Base-by-base conservation (phyloP, 2,113 vertebrate species). In the Tetrax tetrax region DNA sequence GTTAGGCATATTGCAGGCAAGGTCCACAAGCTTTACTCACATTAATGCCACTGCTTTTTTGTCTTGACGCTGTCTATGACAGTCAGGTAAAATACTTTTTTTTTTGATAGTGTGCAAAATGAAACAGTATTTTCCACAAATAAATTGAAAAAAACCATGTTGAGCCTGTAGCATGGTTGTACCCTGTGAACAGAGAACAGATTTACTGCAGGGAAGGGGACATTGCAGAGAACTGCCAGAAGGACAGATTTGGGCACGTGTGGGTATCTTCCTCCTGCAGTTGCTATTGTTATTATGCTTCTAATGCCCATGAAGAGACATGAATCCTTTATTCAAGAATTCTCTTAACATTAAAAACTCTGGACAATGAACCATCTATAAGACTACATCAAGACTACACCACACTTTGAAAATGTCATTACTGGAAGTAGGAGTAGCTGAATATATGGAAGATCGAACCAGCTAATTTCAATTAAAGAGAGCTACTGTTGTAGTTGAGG, bases 151-250 rank as follows among this genome's bases (percentile, higher is more conserved):
- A 81, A 11, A 48, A 45, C 27, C 17, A 9, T 4, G 3, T 15
- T 51, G 11, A 68, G 11, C 23, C 23, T 29, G 28, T 11, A 43
- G 59, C 3, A 7, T 12, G 38, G 21, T 18, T 38, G 4, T 29
- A 25, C 22, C 12, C 29, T 71, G 18, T 54, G n/a, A 77, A 54
- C 0, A 41, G 22, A 38, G 50, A 68, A 48, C 0, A 0, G 4
- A 7, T n/a, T 45, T 37, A 19, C 27, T 53, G 7, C 50, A 83
- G 74, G n/a, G n/a, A 72, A 82, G 9, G 5, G 3, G 5, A 19
- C 14, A 31, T 7, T 29, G 14, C 17, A 10, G 11, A 33, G 14
- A 63, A 33, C 10, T 77, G 47, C 23, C 18, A 54, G 50, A 9
- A 87, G 31, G 29, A 75, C 18, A 54, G 18, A 71, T 45, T 65